Evolutionary conservation across 1,140 invertebrate genomes (phyloP).

Genomic region (Vanessa tameamea): DNA sequence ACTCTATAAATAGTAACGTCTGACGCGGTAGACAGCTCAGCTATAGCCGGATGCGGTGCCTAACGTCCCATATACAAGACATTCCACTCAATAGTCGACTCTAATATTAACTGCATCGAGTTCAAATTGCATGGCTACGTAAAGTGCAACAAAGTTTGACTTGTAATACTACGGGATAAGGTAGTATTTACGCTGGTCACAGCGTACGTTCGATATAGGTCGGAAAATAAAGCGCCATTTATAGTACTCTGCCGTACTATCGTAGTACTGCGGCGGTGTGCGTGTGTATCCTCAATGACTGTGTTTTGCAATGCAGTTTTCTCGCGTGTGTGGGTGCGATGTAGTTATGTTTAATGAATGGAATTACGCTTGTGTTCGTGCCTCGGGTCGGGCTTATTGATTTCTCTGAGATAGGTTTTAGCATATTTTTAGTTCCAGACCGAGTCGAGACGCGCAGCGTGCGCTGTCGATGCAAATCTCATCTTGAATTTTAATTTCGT

Average conservation of each 20-base stretch:
- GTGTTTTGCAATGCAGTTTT: constrained; percentile 45
- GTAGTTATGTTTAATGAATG: constrained; percentile 57
- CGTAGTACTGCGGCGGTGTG: constrained; percentile 63
- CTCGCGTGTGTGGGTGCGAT: constrained; percentile 43
- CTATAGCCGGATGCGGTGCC: constrained; percentile 40
- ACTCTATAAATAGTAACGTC: constrained; percentile 71
- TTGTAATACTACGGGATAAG: constrained; percentile 37
- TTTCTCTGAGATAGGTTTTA: constrained; percentile 43
- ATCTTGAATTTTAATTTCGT: constrained; percentile 9
- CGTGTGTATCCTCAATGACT: constrained; percentile 43
- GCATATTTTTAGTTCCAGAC: constrained; percentile 46
- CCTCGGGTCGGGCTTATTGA: constrained; percentile 49
- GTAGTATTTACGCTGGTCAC: constrained; percentile 40
- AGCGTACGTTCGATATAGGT: constrained; percentile 57
- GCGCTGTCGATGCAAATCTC: constrained; percentile 34
- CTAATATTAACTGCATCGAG: constrained; percentile 33
- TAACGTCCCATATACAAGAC: constrained; percentile 35
- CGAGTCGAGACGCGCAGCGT: constrained; percentile 16
- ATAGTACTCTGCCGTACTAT: constrained; percentile 75
- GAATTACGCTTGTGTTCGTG: constrained; percentile 39
- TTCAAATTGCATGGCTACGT: constrained; percentile 27
- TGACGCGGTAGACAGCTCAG: constrained; percentile 64
- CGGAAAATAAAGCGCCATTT: constrained; percentile 73
- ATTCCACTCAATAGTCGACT: constrained; percentile 33
- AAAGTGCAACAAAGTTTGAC: constrained; percentile 24